Evolutionary conservation across 53 echinoderm and acorn worm genomes (phyloP), one percentile per base, ranked within the genome.

Genomic region (Crossaster papposus): DNA sequence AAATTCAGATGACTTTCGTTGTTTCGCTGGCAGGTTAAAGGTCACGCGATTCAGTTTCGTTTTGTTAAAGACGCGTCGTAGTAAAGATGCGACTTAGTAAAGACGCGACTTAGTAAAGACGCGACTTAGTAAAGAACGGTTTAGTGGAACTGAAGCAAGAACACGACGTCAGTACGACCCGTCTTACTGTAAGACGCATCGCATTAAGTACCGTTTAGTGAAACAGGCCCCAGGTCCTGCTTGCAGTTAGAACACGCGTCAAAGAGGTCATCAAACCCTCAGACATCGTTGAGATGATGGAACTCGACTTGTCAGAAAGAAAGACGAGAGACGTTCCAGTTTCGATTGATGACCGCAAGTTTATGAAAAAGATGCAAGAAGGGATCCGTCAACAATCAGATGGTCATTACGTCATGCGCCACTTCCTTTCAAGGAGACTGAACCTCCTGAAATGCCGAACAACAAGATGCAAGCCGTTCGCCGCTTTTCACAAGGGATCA

Each of bases 361-460:
- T 90, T 37, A 81, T 90, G 35, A 71, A 51, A 6, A 90, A 58
- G 52, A 81, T 90, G 72, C 31, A 82, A 20, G 81, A 70, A 70
- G 90, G 81, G 20, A 90, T 90, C 51, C 72, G 33, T 10, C 82
- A 82, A 13, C 33, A 32, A 36, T 12, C 58, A 33, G 64, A 78
- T 72, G 90, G 89, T 68, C 89, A 89, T 22, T 88, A 77, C 52
- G 28, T 23, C 34, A 89, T 89, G 89, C n/a, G n/a, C 89, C 89
- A 65, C 89, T 89, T 3, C 71, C 89, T 37, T 89, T 89, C 80
- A 82, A 82, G 68, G 83, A 44, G 23, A 35, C 20, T 14, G 35
- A 70, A 53, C 83, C 82, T 23, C 38, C 73, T 26, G 54, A 80
- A 51, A 80, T 89, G 31, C 89, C 79, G 38, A 89, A 89, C 80